Evolutionary conservation across 2,888 invertebrate species (phyloP), one percentile per base, ranked within the genome.

Genomic region (Abscondita cerata): DNA sequence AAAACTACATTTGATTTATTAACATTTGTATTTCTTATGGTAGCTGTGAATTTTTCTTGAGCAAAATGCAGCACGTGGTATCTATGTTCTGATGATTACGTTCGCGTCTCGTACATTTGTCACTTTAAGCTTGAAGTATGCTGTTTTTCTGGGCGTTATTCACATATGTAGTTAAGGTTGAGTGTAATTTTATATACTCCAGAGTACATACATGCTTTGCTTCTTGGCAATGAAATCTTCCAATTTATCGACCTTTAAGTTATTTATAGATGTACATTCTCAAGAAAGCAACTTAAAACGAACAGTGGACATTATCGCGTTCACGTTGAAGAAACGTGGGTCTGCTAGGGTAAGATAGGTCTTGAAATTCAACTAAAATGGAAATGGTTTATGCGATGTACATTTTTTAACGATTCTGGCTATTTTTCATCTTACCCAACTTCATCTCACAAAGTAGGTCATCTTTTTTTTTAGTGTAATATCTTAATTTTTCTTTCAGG

Each of bases 371-470:
- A 64, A 61, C 61, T 64, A 57, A 61, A 64, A 64, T 64, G 64
- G 64, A 64, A 64, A 64, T 64, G 64, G 52, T 64, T 64, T 61
- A 64, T 64, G 64, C 57, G 64, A 60, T 61, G 61, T 61, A 64
- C 60, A 61, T 60, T 60, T 64, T 64, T 61, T 64, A 64, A 64
- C 64, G 61, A 64, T 64, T 64, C 64, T 47, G 59, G 64, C 54
- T 57, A 60, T 64, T 64, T 64, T 61, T 64, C 64, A 63, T 59
- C 47, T 59, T 62, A 52, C 34, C 36, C 50, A 48, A 47, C 47
- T 52, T 57, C 57, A 54, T 59, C 59, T 59, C 52, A 52, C 38
- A 38, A 15, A 13, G 9, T 38, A 40, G 38, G n/a, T 6, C 48
- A 55, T 59, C 53, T 59, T 36, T 54, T 59, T 19, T 34, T 19